These are phyloP conservation scores for Crotalus tigris DNA, from an alignment of 2,113 vertebrate genomes.

Conservation along the genomic window DNA sequence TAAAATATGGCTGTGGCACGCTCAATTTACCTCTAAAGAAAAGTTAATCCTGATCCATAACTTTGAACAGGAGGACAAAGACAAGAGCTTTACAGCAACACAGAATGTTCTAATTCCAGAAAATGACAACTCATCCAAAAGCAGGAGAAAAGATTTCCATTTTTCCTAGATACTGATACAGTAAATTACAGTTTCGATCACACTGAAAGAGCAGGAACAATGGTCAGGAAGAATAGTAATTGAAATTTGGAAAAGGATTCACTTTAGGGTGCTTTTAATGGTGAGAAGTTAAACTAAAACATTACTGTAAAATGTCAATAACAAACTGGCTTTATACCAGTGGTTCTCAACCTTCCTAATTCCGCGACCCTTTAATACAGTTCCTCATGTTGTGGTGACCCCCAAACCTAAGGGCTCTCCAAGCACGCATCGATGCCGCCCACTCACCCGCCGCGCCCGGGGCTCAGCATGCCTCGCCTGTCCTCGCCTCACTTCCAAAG, in stretches of 20 bases:
- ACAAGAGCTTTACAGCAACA: background rate
- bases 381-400: too few species aligned
- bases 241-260: background rate
- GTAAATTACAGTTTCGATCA: background rate
- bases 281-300: background rate
- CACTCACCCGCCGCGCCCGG: too few species aligned
- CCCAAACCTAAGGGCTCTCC: too few species aligned
- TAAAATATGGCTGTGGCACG: background rate
- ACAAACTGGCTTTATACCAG: background rate
- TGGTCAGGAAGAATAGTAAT: too few species aligned
- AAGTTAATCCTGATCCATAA: background rate
- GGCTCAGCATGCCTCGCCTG: too few species aligned
- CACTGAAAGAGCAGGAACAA: background rate
- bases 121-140: background rate
- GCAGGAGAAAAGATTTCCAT: background rate
- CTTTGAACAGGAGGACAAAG: background rate
- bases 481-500: too few species aligned
- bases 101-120: background rate
- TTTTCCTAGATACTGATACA: background rate
- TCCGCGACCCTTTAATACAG: too few species aligned
- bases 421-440: too few species aligned
- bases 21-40: background rate
- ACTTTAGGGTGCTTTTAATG: background rate
- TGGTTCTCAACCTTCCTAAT: too few species aligned
- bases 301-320: too few species aligned